Percentiles rank a stretch among this genome's conserved stretches.
Evolutionary conservation across 2,113 vertebrate species (phyloP).

Genomic region (Gymnocephalus cernua): DNA sequence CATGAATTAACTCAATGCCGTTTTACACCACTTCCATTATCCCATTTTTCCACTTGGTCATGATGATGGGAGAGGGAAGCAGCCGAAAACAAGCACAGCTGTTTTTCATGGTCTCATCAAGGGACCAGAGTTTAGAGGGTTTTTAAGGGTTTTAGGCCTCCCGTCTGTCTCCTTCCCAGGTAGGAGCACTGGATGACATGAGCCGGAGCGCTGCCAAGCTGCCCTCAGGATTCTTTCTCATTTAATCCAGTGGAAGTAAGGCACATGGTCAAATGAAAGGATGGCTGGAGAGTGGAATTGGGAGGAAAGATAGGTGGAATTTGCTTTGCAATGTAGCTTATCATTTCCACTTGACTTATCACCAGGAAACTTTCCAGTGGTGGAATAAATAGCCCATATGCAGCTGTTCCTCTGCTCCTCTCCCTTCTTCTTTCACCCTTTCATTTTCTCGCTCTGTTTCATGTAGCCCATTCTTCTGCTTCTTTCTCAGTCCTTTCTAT

Average conservation of each 20-base stretch:
- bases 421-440: conserved; percentile 21
- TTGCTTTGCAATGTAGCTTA: conserved; percentile 79
- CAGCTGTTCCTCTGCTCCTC: conserved; percentile 53
- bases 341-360: conserved; percentile 83
- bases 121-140: conserved; percentile 63
- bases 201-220: conserved; percentile 49
- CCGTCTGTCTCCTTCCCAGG: conserved; percentile 71
- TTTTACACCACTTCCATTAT: conserved; percentile 83
- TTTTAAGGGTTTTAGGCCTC: conserved; percentile 67
- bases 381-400: conserved; percentile 67
- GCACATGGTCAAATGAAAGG: conserved; percentile 57
- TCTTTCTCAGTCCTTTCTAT: conserved; percentile 44
- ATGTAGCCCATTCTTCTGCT: conserved; percentile 34
- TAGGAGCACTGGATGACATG: conserved; percentile 61
- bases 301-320: conserved; percentile 68
- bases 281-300: conserved; percentile 49
- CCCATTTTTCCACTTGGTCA: conserved; percentile 82
- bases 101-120: conserved; percentile 78
- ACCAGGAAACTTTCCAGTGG: conserved; percentile 76
- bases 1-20: conserved; percentile 77
- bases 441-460: conserved; percentile 29
- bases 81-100: conserved; percentile 72
- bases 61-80: conserved; percentile 75
- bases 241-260: conserved; percentile 68
- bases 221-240: conserved; percentile 37